phyloP scores from a whole-genome alignment of 2,113 vertebrate species.

The Helogale parvula region DNA sequence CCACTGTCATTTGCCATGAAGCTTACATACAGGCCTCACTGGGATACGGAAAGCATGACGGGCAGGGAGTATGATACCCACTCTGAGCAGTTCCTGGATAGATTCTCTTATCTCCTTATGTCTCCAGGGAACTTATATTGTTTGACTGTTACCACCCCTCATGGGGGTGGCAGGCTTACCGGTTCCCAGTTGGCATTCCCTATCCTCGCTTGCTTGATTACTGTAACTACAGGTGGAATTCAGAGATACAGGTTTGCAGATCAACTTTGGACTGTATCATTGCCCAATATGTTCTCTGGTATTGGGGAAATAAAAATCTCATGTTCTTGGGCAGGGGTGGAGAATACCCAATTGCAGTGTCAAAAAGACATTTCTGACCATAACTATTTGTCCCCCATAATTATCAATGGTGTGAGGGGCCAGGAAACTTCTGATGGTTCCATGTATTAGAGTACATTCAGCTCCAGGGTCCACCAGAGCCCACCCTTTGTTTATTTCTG shows the following conservation, averaged over 20 bases:
- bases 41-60: background rate
- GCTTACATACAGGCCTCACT: background rate
- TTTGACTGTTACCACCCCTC: background rate
- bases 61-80: background rate
- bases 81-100: background rate
- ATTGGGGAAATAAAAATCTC: background rate
- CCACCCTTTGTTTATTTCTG: background rate
- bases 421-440: background rate
- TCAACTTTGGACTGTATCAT: background rate
- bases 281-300: background rate
- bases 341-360: background rate
- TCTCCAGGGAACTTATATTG: background rate
- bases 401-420: background rate
- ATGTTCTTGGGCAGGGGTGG: background rate
- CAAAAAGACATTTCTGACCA: background rate
- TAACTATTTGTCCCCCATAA: background rate
- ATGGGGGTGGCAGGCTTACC: background rate
- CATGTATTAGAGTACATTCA: background rate
- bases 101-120: background rate
- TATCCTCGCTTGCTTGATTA: background rate
- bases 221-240: background rate
- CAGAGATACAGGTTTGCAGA: background rate
- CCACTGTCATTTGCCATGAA: background rate
- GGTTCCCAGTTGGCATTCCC: background rate
- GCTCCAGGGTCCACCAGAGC: background rate